Base-by-base conservation (phyloP, 2,888 invertebrate species). In the Tuberolachnus salignus region DNA sequence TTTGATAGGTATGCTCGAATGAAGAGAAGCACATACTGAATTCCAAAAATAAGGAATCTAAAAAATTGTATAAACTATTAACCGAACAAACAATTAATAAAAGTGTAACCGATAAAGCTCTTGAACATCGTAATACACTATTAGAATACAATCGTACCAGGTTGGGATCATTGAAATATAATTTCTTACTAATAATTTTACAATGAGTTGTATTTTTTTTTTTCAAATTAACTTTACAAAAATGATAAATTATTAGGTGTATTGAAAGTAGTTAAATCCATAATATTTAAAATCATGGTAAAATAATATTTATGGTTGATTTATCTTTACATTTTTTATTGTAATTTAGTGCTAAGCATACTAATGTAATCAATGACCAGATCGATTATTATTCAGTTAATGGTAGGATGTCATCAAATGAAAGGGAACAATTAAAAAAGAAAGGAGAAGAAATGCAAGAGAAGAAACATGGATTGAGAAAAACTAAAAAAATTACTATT, bases 341-440 rank as follows among this genome's bases (percentile, higher is more conserved):
- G 81, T 75, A 34, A n/a, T n/a, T n/a, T 83, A 92, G 93, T 84
- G 90, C 90, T 83, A 88, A 89, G 55, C 89, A 93, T 80, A 92
- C 91, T 3, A 90, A 89, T 84, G 93, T 96, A 9, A 94, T 93
- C 63, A 98, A 98, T 85, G 98, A 98, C 85, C 95, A 98, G 85
- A 90, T 92, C 82, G 98, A 98, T 85, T 98, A 98, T 86, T 98
- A 94, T 85, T 90, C 91, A 84, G 89, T 91, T 51, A 90, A 93
- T 82, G 91, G 91, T 34, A 98, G 97, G 95, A 87, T 96, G 23
- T 90, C 90, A 55, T 87, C 90, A 10, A 87, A 87, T 11, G 93
- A 95, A 85, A 88, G 91, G 73, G 89, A 90, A 53, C 89, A 89
- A 80, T 85, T 92, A 51, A 88, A 90, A 66, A 88, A 90, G 81